Percentiles rank a stretch among this genome's conserved stretches.
phyloP scores from a whole-genome alignment of 1,140 invertebrate species.

The Heliconius hermathena region DNA sequence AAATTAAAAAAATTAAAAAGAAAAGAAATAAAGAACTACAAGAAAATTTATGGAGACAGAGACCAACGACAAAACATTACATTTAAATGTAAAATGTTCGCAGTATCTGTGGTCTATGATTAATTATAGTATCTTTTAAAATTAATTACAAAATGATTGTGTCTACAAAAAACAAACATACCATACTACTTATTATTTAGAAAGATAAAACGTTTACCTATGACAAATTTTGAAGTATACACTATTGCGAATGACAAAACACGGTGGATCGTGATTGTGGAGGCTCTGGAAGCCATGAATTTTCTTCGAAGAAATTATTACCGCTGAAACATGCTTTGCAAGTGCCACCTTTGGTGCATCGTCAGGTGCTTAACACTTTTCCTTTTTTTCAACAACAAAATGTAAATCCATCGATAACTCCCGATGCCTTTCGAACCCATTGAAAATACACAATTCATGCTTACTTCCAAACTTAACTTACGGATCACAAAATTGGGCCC shows the following conservation, averaged over 20 bases:
- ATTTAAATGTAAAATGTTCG: no score
- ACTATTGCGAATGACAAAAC: constrained; percentile 36
- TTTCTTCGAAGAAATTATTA: background rate
- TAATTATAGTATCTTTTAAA: no score
- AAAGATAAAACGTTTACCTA: background rate
- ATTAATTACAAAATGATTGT: constrained; percentile 22
- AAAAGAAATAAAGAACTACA: no score
- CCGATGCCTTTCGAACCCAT: background rate
- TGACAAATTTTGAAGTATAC: constrained; percentile 20
- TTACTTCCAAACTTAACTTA: no score
- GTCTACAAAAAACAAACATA: background rate
- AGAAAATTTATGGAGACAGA: no score
- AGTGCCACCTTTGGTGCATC: no score
- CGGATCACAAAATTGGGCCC: no score
- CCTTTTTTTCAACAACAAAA: constrained; percentile 32
- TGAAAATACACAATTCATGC: background rate
- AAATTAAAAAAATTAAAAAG: no score
- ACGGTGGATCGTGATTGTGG: constrained; percentile 27
- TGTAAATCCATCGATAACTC: constrained; percentile 37
- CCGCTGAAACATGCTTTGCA: constrained; percentile 34
- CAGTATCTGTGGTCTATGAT: no score
- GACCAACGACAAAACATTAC: no score
- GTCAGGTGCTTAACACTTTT: background rate
- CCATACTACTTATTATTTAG: no score
- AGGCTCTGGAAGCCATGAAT: constrained; percentile 19